Conservation (phyloP, 2,888 invertebrate species). For the Melitaea athalia region DNA sequence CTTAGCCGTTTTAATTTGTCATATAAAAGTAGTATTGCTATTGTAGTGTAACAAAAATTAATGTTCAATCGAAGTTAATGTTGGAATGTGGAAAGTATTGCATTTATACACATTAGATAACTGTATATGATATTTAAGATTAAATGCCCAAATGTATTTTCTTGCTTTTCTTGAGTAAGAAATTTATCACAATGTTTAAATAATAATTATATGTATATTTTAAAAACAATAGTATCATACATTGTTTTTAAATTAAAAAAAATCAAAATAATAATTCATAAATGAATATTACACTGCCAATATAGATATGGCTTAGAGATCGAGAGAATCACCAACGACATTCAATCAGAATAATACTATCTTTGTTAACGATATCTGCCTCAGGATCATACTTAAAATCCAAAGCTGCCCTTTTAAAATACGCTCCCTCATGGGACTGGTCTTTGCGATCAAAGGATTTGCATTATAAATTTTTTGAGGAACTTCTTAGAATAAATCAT, state of each 20-base stretch:
- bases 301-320: neutral
- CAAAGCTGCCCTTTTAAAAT: slow-evolving; percentile 43
- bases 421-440: slow-evolving; percentile 45
- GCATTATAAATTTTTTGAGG: slow-evolving; percentile 46
- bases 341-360: slow-evolving; percentile 43
- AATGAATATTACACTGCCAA: neutral
- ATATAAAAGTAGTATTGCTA: neutral
- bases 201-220: too few species aligned
- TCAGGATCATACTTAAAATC: slow-evolving; percentile 41
- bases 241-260: neutral
- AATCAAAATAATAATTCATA: neutral
- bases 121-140: too few species aligned
- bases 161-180: too few species aligned
- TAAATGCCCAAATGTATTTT: too few species aligned
- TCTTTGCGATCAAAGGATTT: slow-evolving; percentile 47
- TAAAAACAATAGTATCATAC: too few species aligned
- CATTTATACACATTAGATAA: too few species aligned
- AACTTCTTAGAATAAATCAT: slow-evolving; percentile 43
- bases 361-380: slow-evolving; percentile 40
- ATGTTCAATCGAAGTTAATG: too few species aligned
- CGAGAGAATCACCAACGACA: slow-evolving; percentile 30
- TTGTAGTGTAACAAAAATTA: neutral
- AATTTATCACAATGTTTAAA: too few species aligned
- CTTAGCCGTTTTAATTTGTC: neutral
- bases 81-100: too few species aligned